These are phyloP conservation scores for Apodemus sylvaticus DNA, from an alignment of 2,113 vertebrate species.

Conservation along the genomic window DNA sequence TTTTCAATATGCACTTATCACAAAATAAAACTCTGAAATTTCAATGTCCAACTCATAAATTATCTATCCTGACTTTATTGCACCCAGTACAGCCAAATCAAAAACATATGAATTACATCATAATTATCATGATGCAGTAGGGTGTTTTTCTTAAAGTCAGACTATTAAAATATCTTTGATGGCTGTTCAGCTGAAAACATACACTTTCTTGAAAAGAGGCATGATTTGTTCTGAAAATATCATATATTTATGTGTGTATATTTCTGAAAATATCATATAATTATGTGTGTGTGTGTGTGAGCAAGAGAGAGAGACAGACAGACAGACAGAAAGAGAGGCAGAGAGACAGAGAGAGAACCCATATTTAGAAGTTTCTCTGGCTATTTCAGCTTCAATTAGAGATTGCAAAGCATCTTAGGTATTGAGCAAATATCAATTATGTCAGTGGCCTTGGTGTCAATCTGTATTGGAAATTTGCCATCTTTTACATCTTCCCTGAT, in stretches of 20 bases:
- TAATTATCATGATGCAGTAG: slow-evolving; percentile 38
- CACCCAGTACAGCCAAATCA: slow-evolving; percentile 39
- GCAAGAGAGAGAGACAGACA: neutral
- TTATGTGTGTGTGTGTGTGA: neutral
- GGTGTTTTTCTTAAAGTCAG: slow-evolving; percentile 44
- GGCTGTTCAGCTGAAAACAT: slow-evolving; percentile 53
- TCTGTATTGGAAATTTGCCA: slow-evolving; percentile 78
- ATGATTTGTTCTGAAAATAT: slow-evolving; percentile 66
- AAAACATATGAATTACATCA: slow-evolving; percentile 61
- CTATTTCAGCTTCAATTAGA: slow-evolving; percentile 61
- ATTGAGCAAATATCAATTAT: slow-evolving; percentile 79
- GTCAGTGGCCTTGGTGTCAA: slow-evolving; percentile 58
- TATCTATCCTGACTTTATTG: slow-evolving; percentile 55
- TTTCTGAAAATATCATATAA: neutral
- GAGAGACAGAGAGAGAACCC: no score
- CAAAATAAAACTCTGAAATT: slow-evolving; percentile 58
- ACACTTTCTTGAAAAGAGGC: neutral
- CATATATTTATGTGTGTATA: neutral
- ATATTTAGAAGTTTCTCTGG: slow-evolving; percentile 38
- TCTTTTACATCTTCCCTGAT: slow-evolving; percentile 76
- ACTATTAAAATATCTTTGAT: slow-evolving; percentile 54
- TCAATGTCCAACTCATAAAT: slow-evolving; percentile 63
- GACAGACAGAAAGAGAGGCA: no score
- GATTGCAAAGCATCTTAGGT: slow-evolving; percentile 72
- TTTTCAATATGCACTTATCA: slow-evolving; percentile 56